phyloP scores from a whole-genome alignment of 2,888 invertebrate genomes.

The Dioctria linearis region DNA sequence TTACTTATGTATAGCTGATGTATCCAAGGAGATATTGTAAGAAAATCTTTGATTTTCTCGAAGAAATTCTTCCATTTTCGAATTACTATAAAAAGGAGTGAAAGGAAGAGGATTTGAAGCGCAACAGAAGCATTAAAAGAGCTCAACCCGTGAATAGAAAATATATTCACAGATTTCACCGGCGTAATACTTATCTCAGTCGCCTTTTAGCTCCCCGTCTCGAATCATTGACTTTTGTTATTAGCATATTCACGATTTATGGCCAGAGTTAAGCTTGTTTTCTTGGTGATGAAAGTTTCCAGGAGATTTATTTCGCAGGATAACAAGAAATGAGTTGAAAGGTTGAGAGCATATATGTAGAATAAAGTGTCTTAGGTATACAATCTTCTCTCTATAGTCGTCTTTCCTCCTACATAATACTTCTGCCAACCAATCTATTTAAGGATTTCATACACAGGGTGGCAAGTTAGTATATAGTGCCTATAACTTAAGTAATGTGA shows the following conservation, averaged over 20 bases:
- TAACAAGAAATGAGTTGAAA: conserved; percentile 13
- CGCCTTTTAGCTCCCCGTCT: not conserved
- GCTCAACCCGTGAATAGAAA: not conserved
- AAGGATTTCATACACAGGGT: not conserved
- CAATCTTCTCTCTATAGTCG: not conserved
- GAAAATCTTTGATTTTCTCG: not conserved
- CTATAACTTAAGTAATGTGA: too few species aligned
- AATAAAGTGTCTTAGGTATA: not conserved
- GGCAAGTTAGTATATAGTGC: too few species aligned
- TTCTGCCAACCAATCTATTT: not conserved
- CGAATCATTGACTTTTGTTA: conserved; percentile 36
- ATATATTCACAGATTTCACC: conserved; percentile 6
- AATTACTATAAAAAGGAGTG: not conserved
- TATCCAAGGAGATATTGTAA: conserved; percentile 5
- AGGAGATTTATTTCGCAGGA: conserved; percentile 36
- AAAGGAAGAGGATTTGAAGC: not conserved
- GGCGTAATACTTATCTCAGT: not conserved
- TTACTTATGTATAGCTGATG: not conserved
- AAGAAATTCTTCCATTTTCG: conserved; percentile 2
- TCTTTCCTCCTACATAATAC: not conserved
- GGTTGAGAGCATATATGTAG: not conserved
- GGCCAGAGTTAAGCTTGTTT: conserved; percentile 24
- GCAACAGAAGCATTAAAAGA: conserved; percentile 18
- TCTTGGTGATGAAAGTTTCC: conserved; percentile 33
- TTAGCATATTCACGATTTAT: conserved; percentile 44